phyloP scores from a whole-genome alignment of 2,888 invertebrate species.

The Ornithoptera priamus region DNA sequence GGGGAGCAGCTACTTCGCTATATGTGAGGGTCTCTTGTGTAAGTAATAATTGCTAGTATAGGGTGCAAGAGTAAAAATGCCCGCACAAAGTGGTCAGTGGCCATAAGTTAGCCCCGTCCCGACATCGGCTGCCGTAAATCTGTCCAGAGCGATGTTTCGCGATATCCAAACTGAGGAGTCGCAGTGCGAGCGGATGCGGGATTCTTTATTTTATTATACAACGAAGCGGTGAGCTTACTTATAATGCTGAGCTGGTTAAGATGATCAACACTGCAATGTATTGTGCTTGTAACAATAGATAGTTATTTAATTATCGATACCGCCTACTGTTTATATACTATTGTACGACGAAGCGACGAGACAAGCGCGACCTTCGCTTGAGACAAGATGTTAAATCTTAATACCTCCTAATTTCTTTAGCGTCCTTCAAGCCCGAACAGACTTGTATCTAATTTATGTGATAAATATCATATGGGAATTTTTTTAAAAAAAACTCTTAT shows the following conservation, averaged over 20 bases:
- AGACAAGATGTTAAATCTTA: too few species aligned
- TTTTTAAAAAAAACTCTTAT: neutral
- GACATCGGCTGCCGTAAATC: slow-evolving; percentile 30
- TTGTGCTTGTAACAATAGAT: neutral
- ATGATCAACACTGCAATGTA: neutral
- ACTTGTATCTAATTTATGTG: too few species aligned
- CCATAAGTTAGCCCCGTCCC: slow-evolving; percentile 25
- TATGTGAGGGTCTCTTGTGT: neutral
- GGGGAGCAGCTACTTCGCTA: too few species aligned
- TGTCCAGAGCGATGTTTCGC: slow-evolving; percentile 28
- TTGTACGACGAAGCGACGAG: too few species aligned
- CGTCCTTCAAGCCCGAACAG: too few species aligned
- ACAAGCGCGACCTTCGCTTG: too few species aligned
- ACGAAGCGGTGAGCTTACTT: neutral
- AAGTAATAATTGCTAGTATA: slow-evolving; percentile 10
- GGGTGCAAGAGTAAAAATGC: slow-evolving; percentile 23
- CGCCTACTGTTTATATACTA: too few species aligned
- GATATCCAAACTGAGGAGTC: slow-evolving; percentile 16
- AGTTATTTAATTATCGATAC: too few species aligned
- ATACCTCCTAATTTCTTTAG: too few species aligned
- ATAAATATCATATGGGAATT: too few species aligned
- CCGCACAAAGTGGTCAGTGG: slow-evolving; percentile 23
- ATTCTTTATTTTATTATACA: neutral
- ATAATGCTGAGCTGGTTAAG: neutral
- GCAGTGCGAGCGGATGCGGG: slow-evolving; percentile 6